A percentile compares a stretch with the other conserved stretches of the same genome.
These are phyloP conservation scores for Hoplodrina blanda DNA, from an alignment of 2,888 invertebrate species.

Conservation along the genomic window DNA sequence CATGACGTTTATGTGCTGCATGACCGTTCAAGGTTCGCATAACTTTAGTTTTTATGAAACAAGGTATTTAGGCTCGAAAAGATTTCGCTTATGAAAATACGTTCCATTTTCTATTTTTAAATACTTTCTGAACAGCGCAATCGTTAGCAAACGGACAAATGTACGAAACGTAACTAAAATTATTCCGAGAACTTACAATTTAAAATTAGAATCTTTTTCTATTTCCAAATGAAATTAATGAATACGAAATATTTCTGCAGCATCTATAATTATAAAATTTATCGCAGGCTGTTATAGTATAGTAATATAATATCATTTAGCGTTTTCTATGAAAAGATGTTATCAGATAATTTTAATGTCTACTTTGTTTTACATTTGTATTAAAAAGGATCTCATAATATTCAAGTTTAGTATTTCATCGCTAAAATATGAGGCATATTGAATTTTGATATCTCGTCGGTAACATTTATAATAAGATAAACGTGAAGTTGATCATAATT, in stretches of 20 bases:
- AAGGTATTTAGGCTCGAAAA: neutral
- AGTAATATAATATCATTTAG: slow-evolving; percentile 49
- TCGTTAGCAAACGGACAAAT: neutral
- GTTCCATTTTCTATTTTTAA: neutral
- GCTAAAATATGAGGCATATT: slow-evolving; percentile 7
- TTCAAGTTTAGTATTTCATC: slow-evolving; percentile 21
- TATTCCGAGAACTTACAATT: slow-evolving; percentile 11
- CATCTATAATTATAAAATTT: slow-evolving; percentile 25
- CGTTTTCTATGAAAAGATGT: slow-evolving; percentile 38
- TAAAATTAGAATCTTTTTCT: neutral
- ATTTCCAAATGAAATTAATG: slow-evolving; percentile 12
- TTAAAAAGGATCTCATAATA: slow-evolving; percentile 18
- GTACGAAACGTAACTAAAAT: neutral
- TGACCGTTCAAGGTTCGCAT: slow-evolving; percentile 22
- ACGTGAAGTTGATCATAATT: neutral
- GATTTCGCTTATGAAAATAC: too few species aligned
- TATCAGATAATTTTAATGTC: slow-evolving; percentile 43
- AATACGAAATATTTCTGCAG: slow-evolving; percentile 20
- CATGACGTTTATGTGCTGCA: slow-evolving; percentile 26
- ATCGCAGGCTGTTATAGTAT: slow-evolving; percentile 18
- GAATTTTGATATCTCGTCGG: neutral
- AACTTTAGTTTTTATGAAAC: neutral
- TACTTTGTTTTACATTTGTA: slow-evolving; percentile 22
- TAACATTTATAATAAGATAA: slow-evolving; percentile 4
- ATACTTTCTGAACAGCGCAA: neutral